These are phyloP conservation scores for Olivierus martensii DNA, from an alignment of 1,140 invertebrate species.

Conservation along the genomic window DNA sequence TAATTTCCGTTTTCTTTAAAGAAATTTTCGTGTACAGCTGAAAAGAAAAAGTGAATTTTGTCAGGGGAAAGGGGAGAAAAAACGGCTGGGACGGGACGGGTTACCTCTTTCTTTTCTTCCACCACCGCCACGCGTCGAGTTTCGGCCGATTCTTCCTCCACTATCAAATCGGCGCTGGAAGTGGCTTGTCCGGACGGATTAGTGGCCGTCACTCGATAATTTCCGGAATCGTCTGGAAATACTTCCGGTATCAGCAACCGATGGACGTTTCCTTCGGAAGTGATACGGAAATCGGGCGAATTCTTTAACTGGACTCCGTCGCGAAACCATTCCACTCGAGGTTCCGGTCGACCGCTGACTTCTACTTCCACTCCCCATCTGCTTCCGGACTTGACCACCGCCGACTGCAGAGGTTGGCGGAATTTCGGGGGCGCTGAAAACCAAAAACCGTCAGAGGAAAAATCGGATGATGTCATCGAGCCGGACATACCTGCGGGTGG, in stretches of 20 bases:
- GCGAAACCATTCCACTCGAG: constrained; percentile 65
- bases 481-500: no score
- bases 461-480: no score
- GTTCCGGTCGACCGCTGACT: constrained; percentile 63
- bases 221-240: constrained; percentile 45
- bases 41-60: no score
- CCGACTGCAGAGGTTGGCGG: constrained; percentile 57
- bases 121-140: background rate
- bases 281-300: constrained; percentile 30
- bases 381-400: constrained; percentile 53
- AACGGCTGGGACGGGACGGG: background rate
- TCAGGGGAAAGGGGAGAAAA: no score
- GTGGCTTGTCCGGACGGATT: constrained; percentile 56
- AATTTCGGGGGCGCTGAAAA: constrained; percentile 71
- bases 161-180: constrained; percentile 57
- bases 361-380: constrained; percentile 61
- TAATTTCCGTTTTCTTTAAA: no score
- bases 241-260: constrained; percentile 54
- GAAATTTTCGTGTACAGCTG: no score
- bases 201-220: constrained; percentile 53
- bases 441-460: no score
- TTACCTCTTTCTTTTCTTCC: constrained; percentile 18
- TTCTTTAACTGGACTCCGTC: constrained; percentile 44
- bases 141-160: constrained; percentile 41
- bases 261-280: constrained; percentile 45